phyloP scores from a whole-genome alignment of 2,888 invertebrate genomes.

The Drosophila nigricruria region DNA sequence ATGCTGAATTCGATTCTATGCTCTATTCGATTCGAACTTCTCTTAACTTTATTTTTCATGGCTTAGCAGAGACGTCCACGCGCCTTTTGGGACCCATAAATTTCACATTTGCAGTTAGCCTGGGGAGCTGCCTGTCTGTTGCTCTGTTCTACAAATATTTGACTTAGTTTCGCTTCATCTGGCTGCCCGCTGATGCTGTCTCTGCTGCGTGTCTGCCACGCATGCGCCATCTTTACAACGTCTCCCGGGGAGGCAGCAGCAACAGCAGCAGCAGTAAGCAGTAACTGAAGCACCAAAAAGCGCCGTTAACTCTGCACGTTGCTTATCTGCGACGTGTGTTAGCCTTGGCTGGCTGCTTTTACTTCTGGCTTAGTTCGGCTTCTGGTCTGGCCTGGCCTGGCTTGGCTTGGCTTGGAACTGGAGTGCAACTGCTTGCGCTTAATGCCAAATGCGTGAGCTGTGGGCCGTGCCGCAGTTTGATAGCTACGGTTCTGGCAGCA shows the following conservation, averaged over 20 bases:
- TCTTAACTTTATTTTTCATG: slow-evolving; percentile 20
- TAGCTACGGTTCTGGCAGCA: slow-evolving; percentile 43
- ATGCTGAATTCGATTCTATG: neutral
- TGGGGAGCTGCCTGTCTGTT: slow-evolving; percentile 42
- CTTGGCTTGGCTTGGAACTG: slow-evolving; percentile 26
- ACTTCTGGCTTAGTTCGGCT: slow-evolving; percentile 35
- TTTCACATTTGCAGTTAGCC: slow-evolving; percentile 71
- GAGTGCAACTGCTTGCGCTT: slow-evolving; percentile 37
- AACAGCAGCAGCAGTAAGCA: neutral
- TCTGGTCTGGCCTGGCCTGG: slow-evolving; percentile 22
- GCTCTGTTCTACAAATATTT: slow-evolving; percentile 74
- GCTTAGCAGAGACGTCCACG: slow-evolving; percentile 52
- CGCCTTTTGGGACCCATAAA: slow-evolving; percentile 72
- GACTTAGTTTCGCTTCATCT: slow-evolving; percentile 70
- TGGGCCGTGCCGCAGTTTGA: slow-evolving; percentile 68
- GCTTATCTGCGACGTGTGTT: slow-evolving; percentile 68
- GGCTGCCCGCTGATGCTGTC: slow-evolving; percentile 33
- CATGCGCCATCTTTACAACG: slow-evolving; percentile 67
- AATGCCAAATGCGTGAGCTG: slow-evolving; percentile 78
- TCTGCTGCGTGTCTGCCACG: slow-evolving; percentile 68
- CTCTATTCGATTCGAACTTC: neutral
- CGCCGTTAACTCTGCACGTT: slow-evolving; percentile 60
- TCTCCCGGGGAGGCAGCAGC: slow-evolving; percentile 24
- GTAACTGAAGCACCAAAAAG: slow-evolving; percentile 28
- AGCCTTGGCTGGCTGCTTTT: slow-evolving; percentile 41